Evolutionary conservation across 2,113 vertebrate species (phyloP).

Genomic region (Scortum barcoo): DNA sequence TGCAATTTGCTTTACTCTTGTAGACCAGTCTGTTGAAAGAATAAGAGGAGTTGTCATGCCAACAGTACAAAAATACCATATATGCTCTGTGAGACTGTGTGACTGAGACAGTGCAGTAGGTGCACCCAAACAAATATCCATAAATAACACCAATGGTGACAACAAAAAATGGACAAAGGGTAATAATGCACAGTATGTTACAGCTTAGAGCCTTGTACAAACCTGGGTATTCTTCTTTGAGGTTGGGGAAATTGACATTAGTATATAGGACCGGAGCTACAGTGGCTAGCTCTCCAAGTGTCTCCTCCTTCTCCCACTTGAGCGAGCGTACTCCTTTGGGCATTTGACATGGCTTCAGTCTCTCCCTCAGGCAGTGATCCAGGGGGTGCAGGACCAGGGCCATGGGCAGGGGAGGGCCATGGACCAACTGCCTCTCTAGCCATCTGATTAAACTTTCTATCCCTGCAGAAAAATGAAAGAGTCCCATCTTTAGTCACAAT

Average conservation of each 20-base stretch:
- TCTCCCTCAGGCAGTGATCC: constrained; percentile 89
- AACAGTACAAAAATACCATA: constrained; percentile 11
- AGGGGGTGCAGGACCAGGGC: constrained; percentile 74
- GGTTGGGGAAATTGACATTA: constrained; percentile 95
- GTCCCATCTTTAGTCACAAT: background rate
- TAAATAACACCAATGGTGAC: background rate
- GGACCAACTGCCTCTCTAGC: constrained; percentile 86
- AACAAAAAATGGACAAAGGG: background rate
- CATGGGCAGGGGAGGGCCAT: constrained; percentile 83
- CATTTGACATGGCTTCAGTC: constrained; percentile 93
- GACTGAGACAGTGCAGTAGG: background rate
- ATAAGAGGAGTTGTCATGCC: constrained; percentile 54
- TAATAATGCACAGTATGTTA: background rate
- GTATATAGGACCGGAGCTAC: constrained; percentile 98
- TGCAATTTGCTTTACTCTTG: constrained; percentile 98
- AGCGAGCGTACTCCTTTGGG: constrained; percentile 94
- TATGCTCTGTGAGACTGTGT: background rate
- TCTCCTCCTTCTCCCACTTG: constrained; percentile 99
- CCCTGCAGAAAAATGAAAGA: constrained; percentile 80
- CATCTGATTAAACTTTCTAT: constrained; percentile 92
- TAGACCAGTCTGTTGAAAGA: constrained; percentile 92
- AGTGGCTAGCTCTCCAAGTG: constrained; percentile 95
- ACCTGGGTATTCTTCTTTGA: constrained; percentile 98
- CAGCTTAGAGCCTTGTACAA: constrained; percentile 23
- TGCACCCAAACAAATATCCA: constrained; percentile 19